Base-by-base conservation (phyloP, 2,888 invertebrate species). In the Acronicta psi region DNA sequence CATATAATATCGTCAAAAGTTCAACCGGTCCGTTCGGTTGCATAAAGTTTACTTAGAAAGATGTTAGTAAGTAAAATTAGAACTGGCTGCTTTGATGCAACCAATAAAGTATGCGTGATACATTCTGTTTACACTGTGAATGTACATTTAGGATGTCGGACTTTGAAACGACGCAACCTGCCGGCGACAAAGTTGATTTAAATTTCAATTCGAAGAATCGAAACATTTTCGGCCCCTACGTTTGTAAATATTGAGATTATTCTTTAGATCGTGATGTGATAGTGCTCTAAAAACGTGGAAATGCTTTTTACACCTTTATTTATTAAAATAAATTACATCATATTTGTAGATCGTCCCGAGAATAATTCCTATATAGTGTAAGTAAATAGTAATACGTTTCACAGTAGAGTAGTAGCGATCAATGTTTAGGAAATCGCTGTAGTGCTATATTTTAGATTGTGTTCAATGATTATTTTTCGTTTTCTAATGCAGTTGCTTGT, bases 1-100 rank as follows among this genome's bases (percentile, higher is more conserved):
- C 44, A 49, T 50, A 61, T 61, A 74, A 69, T 41, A 36, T 57
- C 57, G 53, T 69, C 63, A 69, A 55, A 69, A 59, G 47, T 69
- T 57, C 23, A 52, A 45, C 44, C 18, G 50, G 29, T 54, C 18
- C 20, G 46, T 49, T 59, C 18, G 50, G 29, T 16, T 58, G 55
- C 61, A 61, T 50, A 53, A 58, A 70, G 43, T 70, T 65, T 44
- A 46, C 65, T 60, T 45, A 64, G 43, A 50, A 54, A 65, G 46
- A 54, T 58, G 55, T 58, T 25, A 47, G 57, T 43, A 44, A 53
- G 37, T 53, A 65, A 65, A 65, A 64, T 59, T 49, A 59, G 59
- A 44, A 50, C 25, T 45, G 50, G 52, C 53, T 45, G 56, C 62
- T 69, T 74, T 69, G 62, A 60, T 69, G 73, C 63, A 54, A 49